phyloP scores from a whole-genome alignment of 1,140 invertebrate genomes.

The honey bee (Apis mellifera) region DNA sequence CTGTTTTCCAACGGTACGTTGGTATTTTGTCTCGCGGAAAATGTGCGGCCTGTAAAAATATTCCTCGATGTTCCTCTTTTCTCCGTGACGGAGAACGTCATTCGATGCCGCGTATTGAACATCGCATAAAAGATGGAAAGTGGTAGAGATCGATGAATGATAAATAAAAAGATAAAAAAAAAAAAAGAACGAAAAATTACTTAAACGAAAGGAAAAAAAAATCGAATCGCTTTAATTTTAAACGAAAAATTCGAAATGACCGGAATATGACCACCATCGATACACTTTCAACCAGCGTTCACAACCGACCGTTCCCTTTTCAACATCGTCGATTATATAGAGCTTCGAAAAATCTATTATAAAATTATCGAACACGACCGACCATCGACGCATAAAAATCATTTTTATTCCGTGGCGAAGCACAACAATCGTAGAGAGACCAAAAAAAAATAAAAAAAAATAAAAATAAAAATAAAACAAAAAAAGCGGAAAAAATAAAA shows the following conservation, averaged over 20 bases:
- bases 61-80: background rate
- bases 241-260: background rate
- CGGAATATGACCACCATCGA: background rate
- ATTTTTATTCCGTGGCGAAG: conserved; percentile 5
- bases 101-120: background rate
- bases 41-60: conserved; percentile 17
- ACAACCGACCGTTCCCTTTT: background rate
- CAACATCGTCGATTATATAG: background rate
- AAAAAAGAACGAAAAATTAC: background rate
- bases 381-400: conserved; percentile 10
- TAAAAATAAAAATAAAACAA: background rate
- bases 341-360: conserved; percentile 6
- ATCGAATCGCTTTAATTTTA: background rate
- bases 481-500: no score
- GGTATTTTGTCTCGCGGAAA: conserved; percentile 13
- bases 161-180: no score
- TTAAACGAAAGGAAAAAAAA: background rate
- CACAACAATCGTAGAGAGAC: background rate
- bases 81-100: background rate
- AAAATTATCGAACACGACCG: conserved; percentile 22
- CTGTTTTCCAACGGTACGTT: conserved; percentile 16
- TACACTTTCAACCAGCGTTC: background rate
- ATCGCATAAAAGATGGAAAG: background rate
- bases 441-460: no score
- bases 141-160: background rate